Evolutionary conservation across 2,888 invertebrate species (phyloP).

Genomic region (Arge pagana): DNA sequence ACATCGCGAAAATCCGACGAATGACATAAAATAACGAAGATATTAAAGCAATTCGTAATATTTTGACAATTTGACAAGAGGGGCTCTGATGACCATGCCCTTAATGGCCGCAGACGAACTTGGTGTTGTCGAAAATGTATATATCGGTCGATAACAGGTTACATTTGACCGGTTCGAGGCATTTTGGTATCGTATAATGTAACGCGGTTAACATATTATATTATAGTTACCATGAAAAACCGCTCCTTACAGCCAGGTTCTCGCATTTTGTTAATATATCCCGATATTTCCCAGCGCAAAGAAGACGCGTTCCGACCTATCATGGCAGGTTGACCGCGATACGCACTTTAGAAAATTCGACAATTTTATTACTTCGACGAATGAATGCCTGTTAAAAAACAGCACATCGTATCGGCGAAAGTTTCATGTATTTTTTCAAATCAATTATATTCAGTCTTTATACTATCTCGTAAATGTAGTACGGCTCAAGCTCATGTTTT

Average conservation of each 20-base stretch:
- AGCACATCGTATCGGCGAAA: background rate
- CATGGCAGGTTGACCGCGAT: slow-evolving; percentile 53
- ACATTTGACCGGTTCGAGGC: background rate
- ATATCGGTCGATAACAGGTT: slow-evolving; percentile 2
- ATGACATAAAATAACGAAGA: too few species aligned
- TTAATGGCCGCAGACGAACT: slow-evolving; percentile 48
- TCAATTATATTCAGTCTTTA: background rate
- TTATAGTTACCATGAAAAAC: slow-evolving; percentile 44
- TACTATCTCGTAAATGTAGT: slow-evolving; percentile 7
- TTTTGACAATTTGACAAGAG: slow-evolving; percentile 41
- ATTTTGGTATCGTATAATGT: background rate
- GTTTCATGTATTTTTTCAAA: slow-evolving; percentile 2
- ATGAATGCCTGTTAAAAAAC: background rate
- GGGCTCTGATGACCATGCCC: slow-evolving; percentile 46
- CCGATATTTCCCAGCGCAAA: slow-evolving; percentile 40
- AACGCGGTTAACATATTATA: background rate
- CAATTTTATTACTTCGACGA: slow-evolving; percentile 1
- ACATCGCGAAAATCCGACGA: too few species aligned
- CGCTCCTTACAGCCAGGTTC: slow-evolving; percentile 47
- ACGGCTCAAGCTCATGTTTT: slow-evolving; percentile 37
- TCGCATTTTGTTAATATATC: slow-evolving; percentile 44
- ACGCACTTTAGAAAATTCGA: slow-evolving; percentile 35
- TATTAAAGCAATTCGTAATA: slow-evolving; percentile 15
- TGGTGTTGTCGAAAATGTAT: slow-evolving; percentile 12
- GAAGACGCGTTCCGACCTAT: slow-evolving; percentile 55